phyloP scores from a whole-genome alignment of 2,113 vertebrate species.

The Columba janthina region DNA sequence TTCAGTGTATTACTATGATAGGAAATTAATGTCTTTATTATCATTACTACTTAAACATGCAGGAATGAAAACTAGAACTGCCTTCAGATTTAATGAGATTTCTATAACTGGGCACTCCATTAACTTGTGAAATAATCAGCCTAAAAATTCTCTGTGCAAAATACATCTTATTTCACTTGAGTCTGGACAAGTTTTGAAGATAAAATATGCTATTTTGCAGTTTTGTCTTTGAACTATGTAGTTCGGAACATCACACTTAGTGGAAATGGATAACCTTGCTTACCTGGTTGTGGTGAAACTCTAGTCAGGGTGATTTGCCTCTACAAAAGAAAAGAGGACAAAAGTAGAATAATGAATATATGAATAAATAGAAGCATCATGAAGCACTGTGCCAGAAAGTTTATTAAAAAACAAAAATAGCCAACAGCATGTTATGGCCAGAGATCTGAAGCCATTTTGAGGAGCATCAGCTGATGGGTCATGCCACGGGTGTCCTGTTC shows the following conservation, averaged over 20 bases:
- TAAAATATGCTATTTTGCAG: neutral
- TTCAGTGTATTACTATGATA: neutral
- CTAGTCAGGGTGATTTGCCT: neutral
- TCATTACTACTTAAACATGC: neutral
- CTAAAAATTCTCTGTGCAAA: neutral
- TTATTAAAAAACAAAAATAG: neutral
- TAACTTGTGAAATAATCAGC: neutral
- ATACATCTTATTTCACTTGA: neutral
- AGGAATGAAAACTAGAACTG: neutral
- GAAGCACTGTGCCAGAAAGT: neutral
- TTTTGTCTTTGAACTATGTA: neutral
- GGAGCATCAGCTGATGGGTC: neutral
- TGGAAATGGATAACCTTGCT: neutral
- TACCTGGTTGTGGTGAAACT: neutral
- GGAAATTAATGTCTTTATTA: neutral
- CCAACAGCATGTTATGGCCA: neutral
- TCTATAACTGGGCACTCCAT: neutral
- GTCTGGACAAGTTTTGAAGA: neutral
- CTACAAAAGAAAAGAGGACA: neutral
- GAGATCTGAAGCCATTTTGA: neutral
- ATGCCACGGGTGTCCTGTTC: neutral
- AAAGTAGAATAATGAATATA: neutral
- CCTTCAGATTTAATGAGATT: neutral
- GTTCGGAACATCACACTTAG: neutral
- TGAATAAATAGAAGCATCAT: neutral